Conservation (phyloP, 2,113 vertebrate genomes). For the Forbesichthys agassizii region DNA sequence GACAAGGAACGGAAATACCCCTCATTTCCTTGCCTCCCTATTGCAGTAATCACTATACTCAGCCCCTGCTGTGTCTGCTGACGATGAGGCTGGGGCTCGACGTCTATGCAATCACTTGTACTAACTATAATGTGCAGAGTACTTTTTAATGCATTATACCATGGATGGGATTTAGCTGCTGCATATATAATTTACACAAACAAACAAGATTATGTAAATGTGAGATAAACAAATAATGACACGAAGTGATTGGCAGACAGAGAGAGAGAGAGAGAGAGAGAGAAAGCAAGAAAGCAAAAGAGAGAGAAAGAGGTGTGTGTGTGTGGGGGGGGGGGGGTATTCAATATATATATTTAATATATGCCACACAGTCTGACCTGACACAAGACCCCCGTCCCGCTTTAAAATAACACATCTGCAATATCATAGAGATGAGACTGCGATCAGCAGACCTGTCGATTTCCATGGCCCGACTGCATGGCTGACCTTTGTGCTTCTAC, state of each 20-base stretch:
- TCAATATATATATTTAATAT: slow-evolving; percentile 49
- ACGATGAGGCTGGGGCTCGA: slow-evolving; percentile 41
- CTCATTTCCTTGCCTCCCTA: slow-evolving; percentile 43
- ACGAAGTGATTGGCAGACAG: background rate
- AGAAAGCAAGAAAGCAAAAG: background rate
- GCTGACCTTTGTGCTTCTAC: slow-evolving; percentile 69
- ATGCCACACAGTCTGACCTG: slow-evolving; percentile 43
- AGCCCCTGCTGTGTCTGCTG: slow-evolving; percentile 36
- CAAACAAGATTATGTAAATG: slow-evolving; percentile 61
- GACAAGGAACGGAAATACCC: slow-evolving; percentile 48
- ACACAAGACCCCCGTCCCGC: slow-evolving; percentile 40
- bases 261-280: slow-evolving; percentile 3
- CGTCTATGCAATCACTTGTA: slow-evolving; percentile 62
- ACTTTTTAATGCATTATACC: slow-evolving; percentile 59
- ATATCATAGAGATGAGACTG: slow-evolving; percentile 59
- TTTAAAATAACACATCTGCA: slow-evolving; percentile 68
- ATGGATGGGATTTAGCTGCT: slow-evolving; percentile 32
- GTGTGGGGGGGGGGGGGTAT: slow-evolving; percentile 14
- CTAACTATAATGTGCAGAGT: slow-evolving; percentile 45
- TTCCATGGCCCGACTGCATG: slow-evolving; percentile 64
- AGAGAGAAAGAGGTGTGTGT: background rate
- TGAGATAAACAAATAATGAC: slow-evolving; percentile 33
- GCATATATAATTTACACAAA: slow-evolving; percentile 56
- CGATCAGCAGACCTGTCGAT: slow-evolving; percentile 58
- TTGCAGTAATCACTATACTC: slow-evolving; percentile 29